Conservation (phyloP, 1,140 invertebrate species). For the Saccostrea glomerata region DNA sequence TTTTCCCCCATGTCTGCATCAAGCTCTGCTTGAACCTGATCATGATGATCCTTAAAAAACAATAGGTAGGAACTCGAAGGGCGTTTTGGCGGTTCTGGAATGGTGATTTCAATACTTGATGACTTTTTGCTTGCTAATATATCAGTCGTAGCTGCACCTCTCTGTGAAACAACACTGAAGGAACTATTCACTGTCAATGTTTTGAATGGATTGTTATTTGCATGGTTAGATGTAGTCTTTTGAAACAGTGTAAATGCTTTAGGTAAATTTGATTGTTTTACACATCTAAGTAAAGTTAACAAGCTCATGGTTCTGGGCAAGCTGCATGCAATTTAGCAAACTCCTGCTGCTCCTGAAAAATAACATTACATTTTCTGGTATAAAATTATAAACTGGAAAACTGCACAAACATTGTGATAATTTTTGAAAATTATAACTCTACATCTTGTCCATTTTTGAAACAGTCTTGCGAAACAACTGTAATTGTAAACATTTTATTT, state of each 20-base stretch:
- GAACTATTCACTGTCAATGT: background rate
- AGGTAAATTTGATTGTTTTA: background rate
- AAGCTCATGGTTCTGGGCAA: background rate
- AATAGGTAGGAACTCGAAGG: background rate
- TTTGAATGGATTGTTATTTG: background rate
- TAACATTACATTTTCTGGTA: no score
- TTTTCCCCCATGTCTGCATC: background rate
- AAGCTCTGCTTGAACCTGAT: background rate
- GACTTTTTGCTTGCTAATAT: background rate
- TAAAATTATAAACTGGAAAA: no score
- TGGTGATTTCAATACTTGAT: background rate
- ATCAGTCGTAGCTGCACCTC: background rate
- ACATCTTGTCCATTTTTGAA: no score
- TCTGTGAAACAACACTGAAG: background rate
- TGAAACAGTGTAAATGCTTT: slow-evolving; percentile 1
- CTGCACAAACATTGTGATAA: no score
- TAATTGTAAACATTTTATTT: no score
- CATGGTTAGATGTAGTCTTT: background rate
- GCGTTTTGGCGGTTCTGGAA: slow-evolving; percentile 10
- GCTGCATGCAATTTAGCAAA: background rate
- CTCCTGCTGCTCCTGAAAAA: slow-evolving; percentile 5
- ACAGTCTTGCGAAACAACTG: no score
- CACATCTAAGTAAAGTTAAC: background rate
- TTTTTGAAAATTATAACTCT: no score
- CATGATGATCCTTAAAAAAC: background rate